Evolutionary conservation across 2,888 invertebrate genomes (phyloP).

Genomic region (Pristionchus entomophagus): DNA sequence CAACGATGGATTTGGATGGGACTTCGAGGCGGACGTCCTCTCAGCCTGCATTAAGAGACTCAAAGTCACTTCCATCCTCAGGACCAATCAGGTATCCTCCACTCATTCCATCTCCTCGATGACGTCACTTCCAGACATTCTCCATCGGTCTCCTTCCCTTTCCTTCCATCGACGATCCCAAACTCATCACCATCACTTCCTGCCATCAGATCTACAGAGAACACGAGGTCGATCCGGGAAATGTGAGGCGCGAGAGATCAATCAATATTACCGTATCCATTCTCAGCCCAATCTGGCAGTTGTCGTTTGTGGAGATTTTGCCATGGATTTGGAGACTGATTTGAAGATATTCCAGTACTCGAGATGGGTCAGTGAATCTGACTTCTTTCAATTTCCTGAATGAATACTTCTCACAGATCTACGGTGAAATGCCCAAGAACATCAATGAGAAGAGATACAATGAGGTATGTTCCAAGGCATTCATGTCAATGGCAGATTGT

Average conservation of each 20-base stretch:
- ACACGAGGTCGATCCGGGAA: background rate
- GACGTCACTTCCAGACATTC: background rate
- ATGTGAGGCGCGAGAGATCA: background rate
- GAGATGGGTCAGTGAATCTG: background rate
- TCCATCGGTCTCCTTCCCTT: slow-evolving; percentile 29
- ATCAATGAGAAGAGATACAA: slow-evolving; percentile 22
- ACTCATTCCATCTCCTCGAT: no score
- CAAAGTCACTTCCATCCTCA: background rate
- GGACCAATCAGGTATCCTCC: background rate
- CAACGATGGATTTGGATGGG: background rate
- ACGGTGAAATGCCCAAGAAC: background rate
- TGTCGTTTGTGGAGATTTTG: background rate
- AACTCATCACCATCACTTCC: background rate
- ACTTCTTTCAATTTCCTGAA: background rate
- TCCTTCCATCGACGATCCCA: slow-evolving; percentile 11
- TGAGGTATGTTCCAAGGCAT: background rate
- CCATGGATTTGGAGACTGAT: background rate
- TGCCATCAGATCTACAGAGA: background rate
- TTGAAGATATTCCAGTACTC: background rate
- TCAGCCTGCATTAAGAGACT: background rate
- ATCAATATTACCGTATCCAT: background rate
- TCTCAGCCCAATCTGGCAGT: background rate
- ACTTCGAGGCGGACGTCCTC: background rate
- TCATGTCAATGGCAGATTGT: background rate
- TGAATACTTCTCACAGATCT: no score